Conservation (phyloP, 1,140 invertebrate species). For the Notospermus geniculatus region DNA sequence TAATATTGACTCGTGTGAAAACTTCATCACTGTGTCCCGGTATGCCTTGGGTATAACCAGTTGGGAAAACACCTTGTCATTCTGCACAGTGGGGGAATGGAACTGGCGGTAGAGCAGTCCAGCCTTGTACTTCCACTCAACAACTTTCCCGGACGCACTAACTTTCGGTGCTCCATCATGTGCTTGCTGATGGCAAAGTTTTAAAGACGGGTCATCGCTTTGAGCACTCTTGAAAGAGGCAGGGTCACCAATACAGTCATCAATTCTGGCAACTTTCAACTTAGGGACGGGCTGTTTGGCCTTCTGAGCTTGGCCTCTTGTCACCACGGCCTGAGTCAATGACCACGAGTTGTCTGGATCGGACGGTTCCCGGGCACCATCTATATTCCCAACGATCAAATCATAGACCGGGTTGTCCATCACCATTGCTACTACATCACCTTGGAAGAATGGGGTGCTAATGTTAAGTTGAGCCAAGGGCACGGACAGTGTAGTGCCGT, state of each 20-base stretch:
- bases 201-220: not conserved
- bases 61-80: not conserved
- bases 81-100: not conserved
- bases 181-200: not conserved
- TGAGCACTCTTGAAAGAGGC: not conserved
- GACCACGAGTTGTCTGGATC: too few relatives aligned
- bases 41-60: too few relatives aligned
- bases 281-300: too few relatives aligned
- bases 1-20: not conserved
- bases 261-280: too few relatives aligned
- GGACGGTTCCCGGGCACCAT: not conserved
- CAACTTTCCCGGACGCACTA: not conserved
- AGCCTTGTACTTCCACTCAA: not conserved
- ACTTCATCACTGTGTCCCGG: not conserved
- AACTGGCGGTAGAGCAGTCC: too few relatives aligned
- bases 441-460: not conserved
- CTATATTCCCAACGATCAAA: not conserved
- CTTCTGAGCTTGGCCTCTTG: too few relatives aligned
- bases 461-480: not conserved
- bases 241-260: not conserved
- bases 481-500: not conserved
- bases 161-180: not conserved
- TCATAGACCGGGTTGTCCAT: conserved; percentile 1
- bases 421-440: not conserved
- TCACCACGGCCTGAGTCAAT: too few relatives aligned